These are phyloP conservation scores for Loxodonta africana DNA, from an alignment of 2,113 vertebrate species.

Conservation along the genomic window DNA sequence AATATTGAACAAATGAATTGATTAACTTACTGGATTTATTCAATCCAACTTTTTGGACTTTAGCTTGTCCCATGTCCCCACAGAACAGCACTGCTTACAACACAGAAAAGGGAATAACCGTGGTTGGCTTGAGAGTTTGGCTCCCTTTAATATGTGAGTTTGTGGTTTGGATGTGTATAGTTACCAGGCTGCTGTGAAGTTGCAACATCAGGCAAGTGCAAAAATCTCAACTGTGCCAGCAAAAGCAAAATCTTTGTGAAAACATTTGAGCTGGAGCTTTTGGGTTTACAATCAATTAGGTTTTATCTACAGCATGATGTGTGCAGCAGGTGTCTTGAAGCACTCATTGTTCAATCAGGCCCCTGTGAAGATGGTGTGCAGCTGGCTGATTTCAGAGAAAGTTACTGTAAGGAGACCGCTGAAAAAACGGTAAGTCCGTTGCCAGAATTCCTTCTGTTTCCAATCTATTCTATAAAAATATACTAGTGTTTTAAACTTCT, in stretches of 20 bases:
- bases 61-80: background rate
- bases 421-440: background rate
- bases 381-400: background rate
- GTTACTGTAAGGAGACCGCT: background rate
- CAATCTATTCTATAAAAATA: background rate
- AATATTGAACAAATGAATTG: background rate
- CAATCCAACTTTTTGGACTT: background rate
- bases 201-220: background rate
- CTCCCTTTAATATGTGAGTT: background rate
- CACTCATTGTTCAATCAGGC: background rate
- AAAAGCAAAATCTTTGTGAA: slow-evolving; percentile 29
- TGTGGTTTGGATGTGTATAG: background rate
- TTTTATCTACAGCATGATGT: background rate
- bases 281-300: background rate
- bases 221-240: background rate
- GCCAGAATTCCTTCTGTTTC: slow-evolving; percentile 13
- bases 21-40: background rate
- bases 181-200: background rate
- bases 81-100: background rate
- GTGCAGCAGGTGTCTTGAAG: background rate
- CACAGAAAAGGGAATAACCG: background rate
- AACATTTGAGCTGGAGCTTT: background rate
- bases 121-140: background rate
- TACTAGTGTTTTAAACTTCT: background rate
- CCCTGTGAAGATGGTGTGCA: background rate